A percentile compares a stretch with the other conserved stretches of the same genome.
Conservation (phyloP, 2,797 vertebrate genomes). For the Acridotheres tristis region DNA sequence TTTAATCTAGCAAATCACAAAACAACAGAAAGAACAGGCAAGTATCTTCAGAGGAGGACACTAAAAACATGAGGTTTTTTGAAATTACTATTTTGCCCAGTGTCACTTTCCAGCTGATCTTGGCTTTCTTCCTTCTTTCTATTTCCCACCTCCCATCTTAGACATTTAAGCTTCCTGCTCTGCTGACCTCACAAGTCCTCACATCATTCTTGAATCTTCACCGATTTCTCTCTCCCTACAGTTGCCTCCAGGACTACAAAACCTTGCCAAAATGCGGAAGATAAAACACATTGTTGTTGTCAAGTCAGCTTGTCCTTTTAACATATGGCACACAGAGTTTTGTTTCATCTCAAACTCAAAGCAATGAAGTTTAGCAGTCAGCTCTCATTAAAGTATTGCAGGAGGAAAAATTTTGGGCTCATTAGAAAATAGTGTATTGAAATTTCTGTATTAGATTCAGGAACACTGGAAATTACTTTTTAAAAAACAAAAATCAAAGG, state of each 20-base stretch:
- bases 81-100: neutral
- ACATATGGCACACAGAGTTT: slow-evolving; percentile 32
- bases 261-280: slow-evolving; percentile 23
- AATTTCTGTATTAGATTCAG: neutral
- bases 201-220: neutral
- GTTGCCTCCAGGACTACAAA: neutral
- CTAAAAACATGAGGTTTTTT: neutral
- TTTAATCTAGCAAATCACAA: neutral
- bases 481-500: neutral
- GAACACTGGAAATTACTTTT: neutral
- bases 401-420: neutral
- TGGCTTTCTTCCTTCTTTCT: neutral
- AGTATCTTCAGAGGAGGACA: neutral
- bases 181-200: neutral
- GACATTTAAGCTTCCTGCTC: neutral
- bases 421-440: neutral
- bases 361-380: slow-evolving; percentile 12
- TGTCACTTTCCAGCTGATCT: neutral
- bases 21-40: neutral
- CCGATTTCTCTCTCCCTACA: neutral
- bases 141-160: neutral
- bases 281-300: slow-evolving; percentile 32
- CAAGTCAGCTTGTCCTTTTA: slow-evolving; percentile 26
- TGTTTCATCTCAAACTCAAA: slow-evolving; percentile 49
- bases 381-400: neutral